Conservation (phyloP, 2,113 vertebrate species). For the Hassar affinis region DNA sequence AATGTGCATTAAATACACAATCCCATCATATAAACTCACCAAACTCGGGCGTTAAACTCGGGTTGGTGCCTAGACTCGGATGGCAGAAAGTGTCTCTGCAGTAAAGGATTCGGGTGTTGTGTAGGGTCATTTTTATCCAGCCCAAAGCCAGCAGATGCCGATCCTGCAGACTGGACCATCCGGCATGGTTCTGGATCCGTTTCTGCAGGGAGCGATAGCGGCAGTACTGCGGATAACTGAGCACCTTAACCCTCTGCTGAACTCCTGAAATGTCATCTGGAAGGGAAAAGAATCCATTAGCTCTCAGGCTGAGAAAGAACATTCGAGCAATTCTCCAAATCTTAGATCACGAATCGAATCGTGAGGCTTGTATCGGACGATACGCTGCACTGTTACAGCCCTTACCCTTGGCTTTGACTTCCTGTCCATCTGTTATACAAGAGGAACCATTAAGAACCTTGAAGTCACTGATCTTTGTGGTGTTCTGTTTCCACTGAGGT, state of each 20-base stretch:
- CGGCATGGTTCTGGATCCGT: constrained; percentile 62
- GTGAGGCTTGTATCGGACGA: not conserved
- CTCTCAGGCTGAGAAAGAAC: not conserved
- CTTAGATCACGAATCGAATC: not conserved
- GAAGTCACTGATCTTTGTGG: constrained; percentile 32
- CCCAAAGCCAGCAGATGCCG: constrained; percentile 74
- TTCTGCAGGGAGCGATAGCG: constrained; percentile 76
- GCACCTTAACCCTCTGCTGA: constrained; percentile 65
- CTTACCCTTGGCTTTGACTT: constrained; percentile 31
- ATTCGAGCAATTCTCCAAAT: not conserved
- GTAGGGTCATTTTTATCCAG: constrained; percentile 59
- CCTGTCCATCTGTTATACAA: not conserved
- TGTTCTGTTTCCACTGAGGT: constrained; percentile 55
- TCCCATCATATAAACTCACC: constrained; percentile 59
- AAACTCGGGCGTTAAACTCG: constrained; percentile 70
- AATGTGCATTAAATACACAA: not conserved
- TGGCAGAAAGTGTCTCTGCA: constrained; percentile 79
- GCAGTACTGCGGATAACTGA: constrained; percentile 81
- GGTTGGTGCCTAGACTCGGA: constrained; percentile 70
- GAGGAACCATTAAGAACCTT: constrained; percentile 40
- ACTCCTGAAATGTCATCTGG: constrained; percentile 40
- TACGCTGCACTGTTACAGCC: not conserved
- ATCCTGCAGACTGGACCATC: constrained; percentile 56
- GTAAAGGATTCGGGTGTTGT: constrained; percentile 69
- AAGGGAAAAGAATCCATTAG: not conserved